Evolutionary conservation across 1,140 invertebrate species (phyloP), one percentile per base, ranked within the genome.

Genomic region (Alviniconcha marisindica): DNA sequence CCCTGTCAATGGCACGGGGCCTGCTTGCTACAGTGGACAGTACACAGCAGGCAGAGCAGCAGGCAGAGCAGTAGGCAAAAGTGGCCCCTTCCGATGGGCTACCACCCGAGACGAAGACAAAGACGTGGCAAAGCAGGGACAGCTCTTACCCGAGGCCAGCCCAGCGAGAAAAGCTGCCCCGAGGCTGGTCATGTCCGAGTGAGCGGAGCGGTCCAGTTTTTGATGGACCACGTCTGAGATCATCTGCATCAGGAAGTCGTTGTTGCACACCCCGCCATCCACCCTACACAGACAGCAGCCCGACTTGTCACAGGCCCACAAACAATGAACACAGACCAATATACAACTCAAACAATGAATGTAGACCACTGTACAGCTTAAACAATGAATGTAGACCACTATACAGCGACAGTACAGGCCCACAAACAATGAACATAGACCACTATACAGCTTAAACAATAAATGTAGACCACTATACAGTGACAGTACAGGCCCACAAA

Each of bases 211-310:
- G 89, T 98, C 96, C 21, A 98, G 96, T 21, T 93, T 89, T 56
- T 97, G 90, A 1, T 95, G 95, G 5, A 96, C 96, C 42, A 98
- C 93, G 93, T 98, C 96, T 5, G 97, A 95, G 74, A 99, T 94
- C 40, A 97, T 93, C 93, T 99, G 97, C 86, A 96, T 95, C 1
- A 99, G 93, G 90, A 98, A 99, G 92, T 98, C 96, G 93, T 98
- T 98, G 82, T 95, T 95, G 0, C 97, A 96, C 28, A 99, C 97
- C 40, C 98, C 98, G n/a, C 98, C 98, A 92, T 98, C 97, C 60
- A 97, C 95, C 87, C 97, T 98, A 90, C 33, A 95, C 83, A 38
- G 10, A 60, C 18, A 24, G n/a, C n/a, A n/a, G n/a, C n/a, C n/a
- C n/a, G n/a, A n/a, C 24, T 60, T n/a, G 24, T 60, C 24, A n/a